Conservation (phyloP, 92 coral and sea anemone species). For the Zoanthus sociatus region DNA sequence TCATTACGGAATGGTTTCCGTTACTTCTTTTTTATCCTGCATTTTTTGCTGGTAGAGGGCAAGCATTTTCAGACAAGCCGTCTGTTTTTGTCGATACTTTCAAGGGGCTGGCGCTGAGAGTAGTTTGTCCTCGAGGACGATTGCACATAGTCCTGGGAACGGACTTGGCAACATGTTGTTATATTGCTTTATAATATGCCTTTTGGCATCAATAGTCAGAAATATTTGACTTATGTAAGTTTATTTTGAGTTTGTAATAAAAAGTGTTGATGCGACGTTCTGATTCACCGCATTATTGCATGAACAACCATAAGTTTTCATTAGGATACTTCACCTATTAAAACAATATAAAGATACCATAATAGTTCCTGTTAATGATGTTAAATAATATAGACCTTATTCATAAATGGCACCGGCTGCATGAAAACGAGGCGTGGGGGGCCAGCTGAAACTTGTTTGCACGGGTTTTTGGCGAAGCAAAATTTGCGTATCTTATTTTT, state of each 20-base stretch:
- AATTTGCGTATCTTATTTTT: no score
- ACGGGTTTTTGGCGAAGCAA: no score
- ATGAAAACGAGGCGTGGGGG: no score
- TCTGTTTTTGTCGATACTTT: slow-evolving; percentile 36
- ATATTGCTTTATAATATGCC: background rate
- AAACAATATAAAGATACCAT: background rate
- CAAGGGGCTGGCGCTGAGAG: slow-evolving; percentile 16
- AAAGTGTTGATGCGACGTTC: background rate
- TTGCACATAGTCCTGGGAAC: background rate
- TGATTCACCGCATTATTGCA: background rate
- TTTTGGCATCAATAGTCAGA: slow-evolving; percentile 14
- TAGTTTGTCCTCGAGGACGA: slow-evolving; percentile 14
- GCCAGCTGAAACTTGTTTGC: no score
- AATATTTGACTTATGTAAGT: background rate
- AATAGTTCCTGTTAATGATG: background rate
- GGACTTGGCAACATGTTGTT: background rate
- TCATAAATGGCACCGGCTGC: no score
- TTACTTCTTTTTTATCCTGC: background rate
- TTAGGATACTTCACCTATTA: slow-evolving; percentile 11
- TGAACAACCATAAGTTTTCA: background rate
- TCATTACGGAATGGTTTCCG: slow-evolving; percentile 6
- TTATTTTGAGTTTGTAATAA: no score
- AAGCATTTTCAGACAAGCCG: background rate
- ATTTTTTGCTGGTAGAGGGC: slow-evolving; percentile 4
- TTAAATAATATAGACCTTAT: no score